Evolutionary conservation across 2,888 invertebrate genomes (phyloP).

Genomic region (Cerastis rubricosa): DNA sequence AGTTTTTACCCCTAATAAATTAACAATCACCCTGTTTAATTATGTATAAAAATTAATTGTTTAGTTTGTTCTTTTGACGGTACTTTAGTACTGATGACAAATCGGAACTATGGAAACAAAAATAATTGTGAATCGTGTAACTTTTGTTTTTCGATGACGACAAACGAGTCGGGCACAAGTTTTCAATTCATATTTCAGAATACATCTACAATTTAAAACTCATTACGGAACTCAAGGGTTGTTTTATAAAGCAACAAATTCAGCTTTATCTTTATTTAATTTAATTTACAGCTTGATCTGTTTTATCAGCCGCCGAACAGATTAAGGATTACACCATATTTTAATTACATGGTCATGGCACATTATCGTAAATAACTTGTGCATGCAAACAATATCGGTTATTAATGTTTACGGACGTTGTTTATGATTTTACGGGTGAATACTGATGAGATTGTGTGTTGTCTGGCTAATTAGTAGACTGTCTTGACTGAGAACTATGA

Average conservation of each 20-base stretch:
- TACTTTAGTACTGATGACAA: not conserved
- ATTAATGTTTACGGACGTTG: slow-evolving; percentile 59
- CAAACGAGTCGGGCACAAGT: not conserved
- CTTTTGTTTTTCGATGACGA: not conserved
- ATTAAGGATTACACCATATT: slow-evolving; percentile 60
- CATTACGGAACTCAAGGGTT: slow-evolving; percentile 21
- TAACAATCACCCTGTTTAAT: too few relatives aligned
- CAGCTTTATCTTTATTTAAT: slow-evolving; percentile 32
- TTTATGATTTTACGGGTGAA: slow-evolving; percentile 54
- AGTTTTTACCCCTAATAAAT: too few relatives aligned
- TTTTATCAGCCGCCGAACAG: slow-evolving; percentile 56
- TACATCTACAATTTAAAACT: slow-evolving; percentile 12
- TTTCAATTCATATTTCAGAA: slow-evolving; percentile 10
- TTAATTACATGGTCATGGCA: slow-evolving; percentile 62
- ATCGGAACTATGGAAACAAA: not conserved
- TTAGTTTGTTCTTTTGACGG: not conserved
- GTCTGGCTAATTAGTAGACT: slow-evolving; percentile 17
- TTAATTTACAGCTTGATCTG: slow-evolving; percentile 58
- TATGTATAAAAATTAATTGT: not conserved
- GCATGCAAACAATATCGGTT: slow-evolving; percentile 54
- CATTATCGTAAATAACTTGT: slow-evolving; percentile 62
- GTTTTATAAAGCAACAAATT: slow-evolving; percentile 43
- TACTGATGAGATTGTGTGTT: slow-evolving; percentile 30
- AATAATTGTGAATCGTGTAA: not conserved
- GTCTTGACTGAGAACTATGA: not conserved